Conservation (phyloP, 2,113 vertebrate genomes). For the Otus sunia region DNA sequence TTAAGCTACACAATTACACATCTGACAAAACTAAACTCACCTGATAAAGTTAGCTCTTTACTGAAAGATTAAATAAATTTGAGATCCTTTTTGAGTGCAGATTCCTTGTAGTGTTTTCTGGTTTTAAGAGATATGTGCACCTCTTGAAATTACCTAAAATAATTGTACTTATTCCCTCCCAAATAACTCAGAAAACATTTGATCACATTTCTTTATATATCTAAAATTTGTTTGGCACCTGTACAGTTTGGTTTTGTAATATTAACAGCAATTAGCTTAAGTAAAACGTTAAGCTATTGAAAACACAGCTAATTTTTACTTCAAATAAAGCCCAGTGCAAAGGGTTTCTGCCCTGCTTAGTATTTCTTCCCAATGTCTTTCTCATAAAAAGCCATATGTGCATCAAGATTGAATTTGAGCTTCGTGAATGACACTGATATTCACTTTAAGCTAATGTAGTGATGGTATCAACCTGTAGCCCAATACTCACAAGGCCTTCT, state of each 20-base stretch:
- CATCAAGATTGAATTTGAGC: constrained; percentile 61
- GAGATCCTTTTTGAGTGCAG: neutral
- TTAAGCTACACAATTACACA: neutral
- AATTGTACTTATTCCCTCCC: neutral
- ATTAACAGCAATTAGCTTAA: neutral
- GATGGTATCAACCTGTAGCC: constrained; percentile 60
- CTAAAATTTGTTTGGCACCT: neutral
- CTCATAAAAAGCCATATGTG: neutral
- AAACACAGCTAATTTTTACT: neutral
- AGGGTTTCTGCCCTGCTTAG: neutral
- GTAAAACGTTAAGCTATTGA: neutral
- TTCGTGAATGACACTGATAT: constrained; percentile 63
- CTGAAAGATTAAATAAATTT: neutral
- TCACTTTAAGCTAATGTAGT: constrained; percentile 48
- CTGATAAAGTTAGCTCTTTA: neutral
- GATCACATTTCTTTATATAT: neutral
- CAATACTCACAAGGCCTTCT: constrained; percentile 57
- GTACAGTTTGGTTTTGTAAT: neutral
- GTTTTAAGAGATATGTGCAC: neutral
- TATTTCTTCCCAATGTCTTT: neutral
- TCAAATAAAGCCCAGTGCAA: neutral
- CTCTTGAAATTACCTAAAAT: neutral
- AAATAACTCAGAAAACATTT: neutral
- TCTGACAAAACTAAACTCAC: neutral
- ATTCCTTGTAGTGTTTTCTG: neutral